Evolutionary conservation across 2,113 vertebrate species (phyloP).

Genomic region (Trinectes maculatus): DNA sequence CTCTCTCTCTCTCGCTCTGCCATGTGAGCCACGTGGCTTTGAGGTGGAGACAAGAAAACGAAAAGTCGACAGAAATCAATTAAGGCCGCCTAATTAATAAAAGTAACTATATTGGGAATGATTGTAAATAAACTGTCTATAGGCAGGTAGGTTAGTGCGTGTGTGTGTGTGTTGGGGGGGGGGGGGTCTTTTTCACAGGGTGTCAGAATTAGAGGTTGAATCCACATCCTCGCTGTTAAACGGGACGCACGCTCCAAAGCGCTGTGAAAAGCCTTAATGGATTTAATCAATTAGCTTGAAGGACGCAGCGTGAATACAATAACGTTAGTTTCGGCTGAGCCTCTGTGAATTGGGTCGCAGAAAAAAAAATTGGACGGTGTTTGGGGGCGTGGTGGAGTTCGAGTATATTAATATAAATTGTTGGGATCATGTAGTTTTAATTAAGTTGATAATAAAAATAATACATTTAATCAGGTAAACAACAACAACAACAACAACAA

Average conservation of each 20-base stretch:
- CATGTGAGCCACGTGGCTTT: neutral
- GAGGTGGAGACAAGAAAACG: neutral
- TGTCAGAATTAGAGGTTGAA: constrained; percentile 68
- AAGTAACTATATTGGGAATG: neutral
- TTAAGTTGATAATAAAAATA: neutral
- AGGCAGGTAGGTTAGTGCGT: neutral
- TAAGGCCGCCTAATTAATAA: neutral
- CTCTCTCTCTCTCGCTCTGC: constrained; percentile 40
- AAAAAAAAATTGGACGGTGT: constrained; percentile 15
- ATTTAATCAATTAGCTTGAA: constrained; percentile 79
- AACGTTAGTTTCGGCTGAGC: constrained; percentile 79
- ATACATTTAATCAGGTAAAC: neutral
- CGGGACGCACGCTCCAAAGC: constrained; percentile 50
- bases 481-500: too few species aligned
- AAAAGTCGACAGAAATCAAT: neutral
- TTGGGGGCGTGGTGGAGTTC: neutral
- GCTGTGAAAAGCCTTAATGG: constrained; percentile 76
- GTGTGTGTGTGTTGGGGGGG: constrained; percentile 4
- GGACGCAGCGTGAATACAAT: constrained; percentile 82
- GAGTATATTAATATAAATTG: too few species aligned
- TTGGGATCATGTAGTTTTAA: neutral
- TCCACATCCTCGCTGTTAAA: constrained; percentile 78
- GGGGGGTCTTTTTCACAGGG: constrained; percentile 21
- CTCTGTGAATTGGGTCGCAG: constrained; percentile 6
- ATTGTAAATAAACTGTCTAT: neutral